Base-by-base conservation (phyloP, 1,140 invertebrate genomes). In the Aphis craccivora region DNA sequence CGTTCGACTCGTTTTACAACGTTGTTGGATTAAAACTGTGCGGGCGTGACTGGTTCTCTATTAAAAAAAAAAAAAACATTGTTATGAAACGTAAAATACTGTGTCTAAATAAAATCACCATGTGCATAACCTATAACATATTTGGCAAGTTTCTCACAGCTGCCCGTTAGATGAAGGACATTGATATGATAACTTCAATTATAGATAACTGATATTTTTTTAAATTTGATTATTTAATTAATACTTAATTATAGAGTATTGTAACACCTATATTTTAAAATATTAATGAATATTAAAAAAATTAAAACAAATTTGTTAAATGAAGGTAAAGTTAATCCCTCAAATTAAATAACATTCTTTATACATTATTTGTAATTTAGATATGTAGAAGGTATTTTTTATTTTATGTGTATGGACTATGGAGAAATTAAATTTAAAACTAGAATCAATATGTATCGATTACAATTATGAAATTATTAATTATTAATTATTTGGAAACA, bases 31-130 rank as follows among this genome's bases (percentile, higher is more conserved):
- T 86, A 37, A 84, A 93, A 93, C 91, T 93, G 91, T n/a, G 91
- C 91, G 76, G 91, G 91, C 91, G 91, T 93, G 91, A 93, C 91
- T 93, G 91, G 91, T 93, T 93, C 48, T 93, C 11, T 55, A 93
- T 86, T 7, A 53, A 30, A 83, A 48, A n/a, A 67, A 48, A 76
- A 45, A 81, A 35, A 48, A 93, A 51, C 48, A 84, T 84, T 86
- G 48, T 93, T 93, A 84, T 86, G 81, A 93, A 93, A 93, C 30
- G 91, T 84, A 84, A 86, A 93, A 84, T 92, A 92, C 48, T 48
- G 43, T 91, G 60, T 86, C 81, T 93, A 93, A 53, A 83, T 84
- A n/a, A 48, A 45, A 84, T 93, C 48, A 35, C 91, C 91, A 93
- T 93, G 81, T 86, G 76, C 37, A 20, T 92, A 53, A 76, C 37